phyloP scores from a whole-genome alignment of 2,888 invertebrate genomes.

The Pandemis cinnamomeana region DNA sequence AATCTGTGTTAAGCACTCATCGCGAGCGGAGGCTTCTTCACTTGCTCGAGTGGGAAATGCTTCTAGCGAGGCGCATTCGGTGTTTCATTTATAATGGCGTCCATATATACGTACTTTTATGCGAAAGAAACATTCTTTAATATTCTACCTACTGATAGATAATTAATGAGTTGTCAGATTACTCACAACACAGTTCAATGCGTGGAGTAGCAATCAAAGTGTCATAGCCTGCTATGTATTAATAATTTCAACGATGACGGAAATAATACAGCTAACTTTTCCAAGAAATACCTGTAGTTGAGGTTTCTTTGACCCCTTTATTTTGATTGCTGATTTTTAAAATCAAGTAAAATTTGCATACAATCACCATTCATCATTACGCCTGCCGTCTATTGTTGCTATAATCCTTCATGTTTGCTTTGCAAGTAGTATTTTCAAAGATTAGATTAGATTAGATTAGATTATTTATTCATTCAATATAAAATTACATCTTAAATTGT shows the following conservation, averaged over 20 bases:
- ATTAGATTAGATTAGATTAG: too few relatives aligned
- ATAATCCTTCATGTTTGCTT: neutral
- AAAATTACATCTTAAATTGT: too few relatives aligned
- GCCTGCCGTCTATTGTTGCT: neutral
- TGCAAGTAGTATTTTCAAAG: neutral
- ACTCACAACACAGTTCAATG: neutral
- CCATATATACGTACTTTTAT: neutral
- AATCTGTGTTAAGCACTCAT: constrained; percentile 12
- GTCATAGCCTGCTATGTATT: neutral
- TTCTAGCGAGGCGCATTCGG: constrained; percentile 5
- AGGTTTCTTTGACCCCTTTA: neutral
- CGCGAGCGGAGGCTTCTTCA: neutral
- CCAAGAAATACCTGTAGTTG: neutral
- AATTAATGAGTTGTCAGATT: neutral
- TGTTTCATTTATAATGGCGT: constrained; percentile 1
- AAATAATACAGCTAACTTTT: neutral
- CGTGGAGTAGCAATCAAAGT: neutral
- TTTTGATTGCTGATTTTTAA: neutral
- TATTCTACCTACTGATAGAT: neutral
- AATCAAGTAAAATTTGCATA: neutral
- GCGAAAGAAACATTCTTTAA: neutral
- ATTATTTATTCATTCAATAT: too few relatives aligned
- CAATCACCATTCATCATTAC: neutral
- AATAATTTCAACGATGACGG: neutral
- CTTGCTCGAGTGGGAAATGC: constrained; percentile 7